Base-by-base conservation (phyloP, 2,888 invertebrate species). In the Caenorhabditis sulstoni region DNA sequence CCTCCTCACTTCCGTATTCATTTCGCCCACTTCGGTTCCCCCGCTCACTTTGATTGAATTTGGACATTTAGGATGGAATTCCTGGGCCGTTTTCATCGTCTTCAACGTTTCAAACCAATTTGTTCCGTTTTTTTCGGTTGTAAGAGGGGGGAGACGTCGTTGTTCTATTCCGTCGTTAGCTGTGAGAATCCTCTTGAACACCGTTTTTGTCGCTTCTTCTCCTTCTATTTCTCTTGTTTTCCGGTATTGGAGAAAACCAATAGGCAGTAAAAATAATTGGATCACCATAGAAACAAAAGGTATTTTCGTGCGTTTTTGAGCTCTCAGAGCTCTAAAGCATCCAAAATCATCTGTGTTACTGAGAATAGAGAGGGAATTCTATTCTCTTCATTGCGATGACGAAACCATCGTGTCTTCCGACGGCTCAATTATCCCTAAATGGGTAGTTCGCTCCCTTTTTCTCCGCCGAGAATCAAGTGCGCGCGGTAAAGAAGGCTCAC, bases 341-440 rank as follows among this genome's bases (percentile, higher is more conserved):
- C 49, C 20, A 47, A 16, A 16, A 16, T n/a, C n/a, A n/a, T n/a
- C n/a, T n/a, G n/a, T n/a, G n/a, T n/a, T n/a, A n/a, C n/a, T n/a
- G n/a, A n/a, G n/a, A n/a, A n/a, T n/a, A 29, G 29, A 29, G 7
- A 29, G 29, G 3, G 29, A 29, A 29, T n/a, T n/a, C n/a, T n/a
- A 29, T 7, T 49, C 49, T 49, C 52, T 2, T 11, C 44, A 44
- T 44, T 44, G 5, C 29, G 29, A 29, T 29, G 29, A 29, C 29
- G 4, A 7, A 29, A 29, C 29, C 29, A n/a, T n/a, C n/a, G 29
- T 29, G 3, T 29, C 29, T 29, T 29, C 29, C 3, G 29, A 29
- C 29, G 53, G 53, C 53, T 53, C 53, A 53, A 53, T 53, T 53
- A 53, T 53, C 53, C 16, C 29, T 3, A 29, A 29, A 29, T 29